Conservation (phyloP, 2,888 invertebrate species). For the Digitonthophagus gazella region DNA sequence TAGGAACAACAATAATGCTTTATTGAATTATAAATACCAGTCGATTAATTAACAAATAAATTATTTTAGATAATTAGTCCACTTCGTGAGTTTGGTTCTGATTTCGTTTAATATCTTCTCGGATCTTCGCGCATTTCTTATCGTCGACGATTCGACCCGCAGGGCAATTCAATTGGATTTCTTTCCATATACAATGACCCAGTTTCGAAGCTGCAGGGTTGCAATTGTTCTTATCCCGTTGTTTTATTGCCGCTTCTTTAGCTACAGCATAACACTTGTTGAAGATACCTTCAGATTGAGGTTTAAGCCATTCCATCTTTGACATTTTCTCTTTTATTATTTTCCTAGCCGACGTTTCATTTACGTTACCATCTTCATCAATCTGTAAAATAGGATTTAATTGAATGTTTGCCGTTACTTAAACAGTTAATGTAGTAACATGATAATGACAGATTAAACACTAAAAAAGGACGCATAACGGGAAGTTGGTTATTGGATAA, state of each 20-base stretch:
- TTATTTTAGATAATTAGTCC: slow-evolving; percentile 6
- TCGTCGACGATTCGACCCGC: slow-evolving; percentile 46
- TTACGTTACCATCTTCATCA: slow-evolving; percentile 42
- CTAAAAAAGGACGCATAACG: not conserved
- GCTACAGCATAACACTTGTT: slow-evolving; percentile 43
- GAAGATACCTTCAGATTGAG: slow-evolving; percentile 42
- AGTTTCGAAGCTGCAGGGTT: slow-evolving; percentile 44
- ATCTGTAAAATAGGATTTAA: slow-evolving; percentile 37
- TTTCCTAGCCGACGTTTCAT: slow-evolving; percentile 38
- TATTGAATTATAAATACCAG: not conserved
- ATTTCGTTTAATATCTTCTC: slow-evolving; percentile 42
- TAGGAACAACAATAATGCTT: not conserved
- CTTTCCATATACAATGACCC: slow-evolving; percentile 47
- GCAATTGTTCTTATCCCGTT: slow-evolving; percentile 38
- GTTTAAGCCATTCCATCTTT: slow-evolving; percentile 42
- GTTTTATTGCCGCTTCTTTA: slow-evolving; percentile 34
- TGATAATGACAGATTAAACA: not conserved
- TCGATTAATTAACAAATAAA: not conserved
- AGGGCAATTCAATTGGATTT: slow-evolving; percentile 48
- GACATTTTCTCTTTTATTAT: slow-evolving; percentile 41
- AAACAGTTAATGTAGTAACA: not conserved
- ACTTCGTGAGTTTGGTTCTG: slow-evolving; percentile 2
- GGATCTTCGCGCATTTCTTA: slow-evolving; percentile 43
- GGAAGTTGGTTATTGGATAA: slow-evolving; percentile 3
- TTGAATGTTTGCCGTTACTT: not conserved